Percentiles rank a stretch among this genome's conserved stretches.
phyloP scores from a whole-genome alignment of 2,113 vertebrate species.

The Hirundichthys speculiger region DNA sequence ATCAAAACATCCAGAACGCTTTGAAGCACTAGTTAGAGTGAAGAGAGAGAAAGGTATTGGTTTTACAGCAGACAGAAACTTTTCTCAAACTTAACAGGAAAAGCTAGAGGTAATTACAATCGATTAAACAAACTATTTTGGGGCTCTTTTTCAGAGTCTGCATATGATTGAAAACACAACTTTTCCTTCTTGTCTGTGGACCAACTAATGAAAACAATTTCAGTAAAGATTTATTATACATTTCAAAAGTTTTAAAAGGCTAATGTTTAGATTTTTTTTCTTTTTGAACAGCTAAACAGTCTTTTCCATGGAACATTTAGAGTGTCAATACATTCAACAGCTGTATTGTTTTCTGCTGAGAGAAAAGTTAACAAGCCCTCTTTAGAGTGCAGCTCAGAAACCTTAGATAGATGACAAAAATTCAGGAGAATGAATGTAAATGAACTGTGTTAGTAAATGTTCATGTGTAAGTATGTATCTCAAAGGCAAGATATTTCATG shows the following conservation, averaged over 20 bases:
- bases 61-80: conserved; percentile 28
- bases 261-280: no score
- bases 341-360: background rate
- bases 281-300: no score
- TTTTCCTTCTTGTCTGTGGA: background rate
- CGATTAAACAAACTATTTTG: conserved; percentile 53
- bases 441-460: conserved; percentile 4
- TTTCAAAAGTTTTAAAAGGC: background rate
- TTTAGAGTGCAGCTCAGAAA: background rate
- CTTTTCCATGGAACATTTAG: background rate
- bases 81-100: conserved; percentile 54
- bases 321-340: background rate
- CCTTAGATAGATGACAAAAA: background rate
- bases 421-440: background rate
- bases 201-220: background rate
- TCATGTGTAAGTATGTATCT: background rate
- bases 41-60: conserved; percentile 10
- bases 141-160: conserved; percentile 2
- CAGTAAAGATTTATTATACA: background rate
- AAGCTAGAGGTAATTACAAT: conserved; percentile 51
- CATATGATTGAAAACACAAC: conserved; percentile 1
- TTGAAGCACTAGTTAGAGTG: conserved; percentile 5
- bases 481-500: background rate
- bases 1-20: conserved; percentile 20
- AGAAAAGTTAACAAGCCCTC: background rate